phyloP scores from a whole-genome alignment of 2,113 vertebrate genomes.

The Ptychochromis oligacanthus region DNA sequence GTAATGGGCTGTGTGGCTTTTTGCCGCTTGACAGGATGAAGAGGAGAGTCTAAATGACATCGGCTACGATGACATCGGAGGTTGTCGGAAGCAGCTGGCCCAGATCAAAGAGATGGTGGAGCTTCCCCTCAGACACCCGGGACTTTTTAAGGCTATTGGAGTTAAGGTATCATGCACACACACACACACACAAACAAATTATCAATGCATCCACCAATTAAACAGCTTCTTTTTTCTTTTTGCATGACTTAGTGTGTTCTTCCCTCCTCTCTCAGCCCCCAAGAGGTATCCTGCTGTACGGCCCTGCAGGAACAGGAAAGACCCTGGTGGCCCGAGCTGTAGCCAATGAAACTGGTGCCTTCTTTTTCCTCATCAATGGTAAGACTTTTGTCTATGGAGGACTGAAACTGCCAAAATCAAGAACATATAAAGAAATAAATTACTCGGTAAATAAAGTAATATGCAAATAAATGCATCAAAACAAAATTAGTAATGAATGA shows the following conservation, averaged over 20 bases:
- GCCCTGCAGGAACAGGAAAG: conserved; percentile 82
- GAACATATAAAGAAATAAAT: background rate
- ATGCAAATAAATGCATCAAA: background rate
- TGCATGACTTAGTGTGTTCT: background rate
- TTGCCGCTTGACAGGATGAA: conserved; percentile 83
- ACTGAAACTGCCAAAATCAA: background rate
- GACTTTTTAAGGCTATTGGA: conserved; percentile 94
- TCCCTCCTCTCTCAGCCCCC: conserved; percentile 70
- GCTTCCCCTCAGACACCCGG: conserved; percentile 93
- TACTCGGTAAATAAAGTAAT: background rate
- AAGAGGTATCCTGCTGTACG: conserved; percentile 80
- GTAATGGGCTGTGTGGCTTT: background rate
- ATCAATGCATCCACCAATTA: background rate
- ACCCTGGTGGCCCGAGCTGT: conserved; percentile 83
- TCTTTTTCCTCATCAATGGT: conserved; percentile 85
- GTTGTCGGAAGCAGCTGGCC: conserved; percentile 92
- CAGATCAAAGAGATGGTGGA: conserved; percentile 98
- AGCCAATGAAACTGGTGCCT: conserved; percentile 82
- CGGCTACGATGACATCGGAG: conserved; percentile 96
- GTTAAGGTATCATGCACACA: conserved; percentile 85
- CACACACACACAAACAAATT: background rate
- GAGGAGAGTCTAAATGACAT: conserved; percentile 95
- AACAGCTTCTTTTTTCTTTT: background rate
- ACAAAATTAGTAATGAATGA: background rate
- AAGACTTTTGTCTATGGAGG: conserved; percentile 24